A percentile compares a stretch with the other conserved stretches of the same genome.
Conservation (phyloP, 2,113 vertebrate genomes). For the Platysternon megacephalum region DNA sequence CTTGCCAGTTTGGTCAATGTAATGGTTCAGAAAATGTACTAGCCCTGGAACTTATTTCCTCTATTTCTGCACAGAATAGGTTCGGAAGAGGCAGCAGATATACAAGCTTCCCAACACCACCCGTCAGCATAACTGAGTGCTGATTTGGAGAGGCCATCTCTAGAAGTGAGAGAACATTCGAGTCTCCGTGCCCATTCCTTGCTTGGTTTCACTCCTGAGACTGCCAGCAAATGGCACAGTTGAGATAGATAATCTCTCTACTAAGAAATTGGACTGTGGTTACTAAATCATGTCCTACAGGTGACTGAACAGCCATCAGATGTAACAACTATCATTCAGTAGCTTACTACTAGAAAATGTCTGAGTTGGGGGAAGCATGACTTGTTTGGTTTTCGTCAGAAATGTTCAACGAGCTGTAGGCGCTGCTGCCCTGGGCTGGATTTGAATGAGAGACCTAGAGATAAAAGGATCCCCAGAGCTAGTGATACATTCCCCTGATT, state of each 20-base stretch:
- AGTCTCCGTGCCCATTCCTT: neutral
- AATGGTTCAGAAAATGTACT: neutral
- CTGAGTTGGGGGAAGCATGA: no score
- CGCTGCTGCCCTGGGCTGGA: neutral
- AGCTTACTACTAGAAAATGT: neutral
- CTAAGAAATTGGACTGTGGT: neutral
- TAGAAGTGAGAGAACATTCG: neutral
- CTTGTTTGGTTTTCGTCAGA: no score
- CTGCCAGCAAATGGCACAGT: neutral
- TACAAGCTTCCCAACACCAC: neutral
- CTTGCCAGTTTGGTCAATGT: neutral
- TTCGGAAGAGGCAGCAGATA: neutral
- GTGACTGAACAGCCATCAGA: neutral
- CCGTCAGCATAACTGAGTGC: neutral
- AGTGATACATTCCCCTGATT: neutral
- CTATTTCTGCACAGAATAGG: fast-evolving
- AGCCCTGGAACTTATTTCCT: neutral
- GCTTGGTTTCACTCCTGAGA: neutral
- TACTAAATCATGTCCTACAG: neutral
- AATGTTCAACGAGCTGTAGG: neutral
- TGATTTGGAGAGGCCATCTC: neutral
- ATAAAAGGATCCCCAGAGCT: neutral
- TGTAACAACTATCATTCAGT: neutral
- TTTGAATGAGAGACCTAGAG: neutral
- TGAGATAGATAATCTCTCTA: neutral